Conservation (phyloP, 2,113 vertebrate species). For the Perognathus longimembris region DNA sequence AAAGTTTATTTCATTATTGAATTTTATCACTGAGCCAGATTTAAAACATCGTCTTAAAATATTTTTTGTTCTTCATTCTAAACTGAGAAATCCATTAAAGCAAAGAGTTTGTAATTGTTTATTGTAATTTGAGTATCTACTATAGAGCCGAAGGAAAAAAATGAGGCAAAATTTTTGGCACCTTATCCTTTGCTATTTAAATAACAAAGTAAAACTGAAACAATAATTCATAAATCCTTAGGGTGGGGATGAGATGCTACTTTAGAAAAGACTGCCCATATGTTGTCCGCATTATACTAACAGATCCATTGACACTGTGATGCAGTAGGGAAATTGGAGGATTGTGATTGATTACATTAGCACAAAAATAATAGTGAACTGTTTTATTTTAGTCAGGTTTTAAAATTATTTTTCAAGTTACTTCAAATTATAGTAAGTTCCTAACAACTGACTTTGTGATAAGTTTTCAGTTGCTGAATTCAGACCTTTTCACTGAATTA, state of each 20-base stretch:
- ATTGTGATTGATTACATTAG: slow-evolving; percentile 47
- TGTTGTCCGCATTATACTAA: slow-evolving; percentile 23
- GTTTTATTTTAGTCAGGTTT: slow-evolving; percentile 52
- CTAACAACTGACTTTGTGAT: slow-evolving; percentile 63
- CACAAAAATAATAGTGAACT: neutral
- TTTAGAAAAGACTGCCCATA: slow-evolving; percentile 19
- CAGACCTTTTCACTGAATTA: slow-evolving; percentile 63
- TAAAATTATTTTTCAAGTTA: neutral
- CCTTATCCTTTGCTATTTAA: slow-evolving; percentile 19
- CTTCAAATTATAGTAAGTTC: slow-evolving; percentile 64
- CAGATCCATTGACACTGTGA: neutral
- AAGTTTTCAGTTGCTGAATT: slow-evolving; percentile 70
- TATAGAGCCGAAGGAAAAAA: neutral
- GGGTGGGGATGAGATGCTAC: neutral
- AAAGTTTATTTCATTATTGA: slow-evolving; percentile 8
- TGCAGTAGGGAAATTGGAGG: neutral
- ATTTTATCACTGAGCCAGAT: slow-evolving; percentile 16
- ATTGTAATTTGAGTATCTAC: slow-evolving; percentile 48
- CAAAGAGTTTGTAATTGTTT: slow-evolving; percentile 30
- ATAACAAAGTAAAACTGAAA: slow-evolving; percentile 43
- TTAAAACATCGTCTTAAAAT: neutral
- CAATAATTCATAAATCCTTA: neutral
- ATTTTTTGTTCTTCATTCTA: slow-evolving; percentile 10
- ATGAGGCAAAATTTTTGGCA: slow-evolving; percentile 6
- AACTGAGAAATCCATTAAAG: neutral